Evolutionary conservation across 2,888 invertebrate genomes (phyloP), one percentile per base, ranked within the genome.

Genomic region (Drosophila sordidula): DNA sequence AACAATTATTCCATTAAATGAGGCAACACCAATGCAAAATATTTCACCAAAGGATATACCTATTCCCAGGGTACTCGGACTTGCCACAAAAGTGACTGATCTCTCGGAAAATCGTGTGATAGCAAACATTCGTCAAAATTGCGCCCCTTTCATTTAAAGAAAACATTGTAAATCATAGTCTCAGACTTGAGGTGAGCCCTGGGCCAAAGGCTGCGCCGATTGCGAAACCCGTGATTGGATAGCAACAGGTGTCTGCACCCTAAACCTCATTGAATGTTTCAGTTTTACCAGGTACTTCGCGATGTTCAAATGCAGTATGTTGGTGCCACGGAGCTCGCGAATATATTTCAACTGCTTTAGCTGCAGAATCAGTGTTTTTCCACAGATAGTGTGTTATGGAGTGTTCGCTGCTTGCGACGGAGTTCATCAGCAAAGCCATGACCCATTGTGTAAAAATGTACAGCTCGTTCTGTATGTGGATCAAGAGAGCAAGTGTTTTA

Each of bases 221-320:
- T 9, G 38, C 3, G 45, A 56, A 1, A 78, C 78, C 0, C 65
- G 44, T 12, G 50, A 72, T 1, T 78, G 80, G 78, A 70, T 78
- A 11, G 58, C 36, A 0, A 8, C 22, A 18, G 73, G 67, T 2
- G 55, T 62, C 1, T 34, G 58, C 3, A 29, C 26, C 2, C 26
- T 71, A 1, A 25, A 16, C 2, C 49, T 55, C 0, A 77, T 73
- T 26, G 54, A 54, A 5, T 65, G 57, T 9, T 4, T n/a, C 2
- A 45, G 49, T 1, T 66, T 75, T 1, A 50, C 70, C 0, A 49
- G 70, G 11, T 64, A 67, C n/a, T 74, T 71, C 12, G 5, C 32
- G 4, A 26, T 74, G 1, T 4, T 16, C 0, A 42, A 58, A 4
- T 67, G 64, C 6, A 16, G 51, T 0, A 57, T 72, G 6, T 70